Percentiles rank a stretch among this genome's conserved stretches.
Conservation (phyloP, 2,113 vertebrate species). For the Istiophorus platypterus region DNA sequence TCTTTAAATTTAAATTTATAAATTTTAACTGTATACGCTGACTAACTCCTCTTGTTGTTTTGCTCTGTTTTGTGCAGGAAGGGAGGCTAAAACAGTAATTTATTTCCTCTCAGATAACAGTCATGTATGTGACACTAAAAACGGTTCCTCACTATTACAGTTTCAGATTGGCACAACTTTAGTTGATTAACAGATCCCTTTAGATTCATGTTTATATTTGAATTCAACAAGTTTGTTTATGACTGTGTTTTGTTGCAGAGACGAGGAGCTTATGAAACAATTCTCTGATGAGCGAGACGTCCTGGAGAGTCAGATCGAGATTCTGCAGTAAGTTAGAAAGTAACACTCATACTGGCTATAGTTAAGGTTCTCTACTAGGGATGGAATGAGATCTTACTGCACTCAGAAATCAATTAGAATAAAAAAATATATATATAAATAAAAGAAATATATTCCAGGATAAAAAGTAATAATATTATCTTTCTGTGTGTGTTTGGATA, state of each 20-base stretch:
- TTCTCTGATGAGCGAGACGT: constrained; percentile 92
- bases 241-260: constrained; percentile 80
- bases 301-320: constrained; percentile 94
- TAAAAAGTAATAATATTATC: constrained; percentile 1
- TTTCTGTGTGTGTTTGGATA: constrained; percentile 44
- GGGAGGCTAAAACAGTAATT: too few species aligned
- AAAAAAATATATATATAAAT: neutral
- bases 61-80: neutral
- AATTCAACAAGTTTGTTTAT: neutral
- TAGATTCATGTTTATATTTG: neutral
- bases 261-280: constrained; percentile 91
- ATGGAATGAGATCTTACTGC: neutral
- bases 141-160: neutral
- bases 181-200: neutral
- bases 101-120: neutral
- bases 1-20: too few species aligned
- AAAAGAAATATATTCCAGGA: neutral
- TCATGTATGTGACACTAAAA: too few species aligned
- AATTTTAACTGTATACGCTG: neutral
- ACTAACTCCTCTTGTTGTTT: too few species aligned
- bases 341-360: neutral
- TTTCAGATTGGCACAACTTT: neutral
- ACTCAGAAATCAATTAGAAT: neutral
- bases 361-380: neutral
- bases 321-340: constrained; percentile 91